Evolutionary conservation across 1,140 invertebrate genomes (phyloP).

Genomic region (Diplogasteroides magnus): DNA sequence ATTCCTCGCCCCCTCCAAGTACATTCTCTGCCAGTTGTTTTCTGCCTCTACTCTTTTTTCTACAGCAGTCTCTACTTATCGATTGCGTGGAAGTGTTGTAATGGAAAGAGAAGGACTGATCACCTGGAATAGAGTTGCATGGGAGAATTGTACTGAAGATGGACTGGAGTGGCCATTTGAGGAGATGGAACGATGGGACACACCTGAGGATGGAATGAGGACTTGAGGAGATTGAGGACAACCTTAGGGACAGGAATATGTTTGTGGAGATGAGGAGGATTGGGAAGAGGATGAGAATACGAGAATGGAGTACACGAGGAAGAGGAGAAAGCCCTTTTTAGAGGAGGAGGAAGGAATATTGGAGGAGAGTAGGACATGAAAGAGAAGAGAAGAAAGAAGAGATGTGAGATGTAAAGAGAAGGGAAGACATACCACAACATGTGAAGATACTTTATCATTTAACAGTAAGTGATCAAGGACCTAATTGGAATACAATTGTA

Average conservation of each 20-base stretch:
- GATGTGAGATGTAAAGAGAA: background rate
- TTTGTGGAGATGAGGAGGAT: background rate
- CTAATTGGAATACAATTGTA: too few species aligned
- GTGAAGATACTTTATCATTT: background rate
- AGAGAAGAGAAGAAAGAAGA: background rate
- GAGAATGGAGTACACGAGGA: background rate
- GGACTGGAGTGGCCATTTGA: conserved; percentile 27
- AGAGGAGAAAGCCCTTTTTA: background rate
- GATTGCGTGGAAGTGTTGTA: too few species aligned
- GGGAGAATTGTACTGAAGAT: conserved; percentile 39
- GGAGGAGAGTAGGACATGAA: background rate
- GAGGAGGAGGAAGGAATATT: background rate
- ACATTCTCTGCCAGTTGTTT: too few species aligned
- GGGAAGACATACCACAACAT: background rate
- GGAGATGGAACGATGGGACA: conserved; percentile 13
- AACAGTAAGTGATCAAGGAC: background rate
- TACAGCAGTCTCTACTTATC: too few species aligned
- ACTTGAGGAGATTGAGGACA: background rate
- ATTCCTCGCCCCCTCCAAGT: too few species aligned
- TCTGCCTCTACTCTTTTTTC: too few species aligned
- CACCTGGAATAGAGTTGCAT: conserved; percentile 36
- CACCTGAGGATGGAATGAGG: conserved; percentile 2
- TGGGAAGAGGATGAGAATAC: background rate
- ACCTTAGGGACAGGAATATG: background rate
- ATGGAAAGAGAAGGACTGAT: conserved; percentile 1